Base-by-base conservation (phyloP, 2,797 vertebrate genomes). In the Parambassis ranga region DNA sequence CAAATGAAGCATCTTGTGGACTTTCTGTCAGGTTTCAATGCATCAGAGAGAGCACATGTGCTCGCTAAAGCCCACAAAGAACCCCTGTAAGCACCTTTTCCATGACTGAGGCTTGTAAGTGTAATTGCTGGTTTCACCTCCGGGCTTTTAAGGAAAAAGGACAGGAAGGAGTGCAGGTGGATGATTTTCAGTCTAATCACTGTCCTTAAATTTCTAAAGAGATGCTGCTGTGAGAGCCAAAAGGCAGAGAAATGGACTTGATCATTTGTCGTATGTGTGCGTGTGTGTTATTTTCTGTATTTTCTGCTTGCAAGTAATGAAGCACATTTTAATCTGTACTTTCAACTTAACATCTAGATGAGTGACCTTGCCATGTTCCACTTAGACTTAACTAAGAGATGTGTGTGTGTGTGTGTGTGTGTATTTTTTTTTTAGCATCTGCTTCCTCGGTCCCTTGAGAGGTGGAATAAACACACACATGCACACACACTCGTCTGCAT, bases 121-220 rank as follows among this genome's bases (percentile, higher is more conserved):
- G 80, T 82, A 89, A 90, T 89, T 85, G 81, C 75, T 68, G 70
- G 75, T 83, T 88, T 84, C 75, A 84, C 65, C 77, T 59, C 46
- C 52, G 6, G 76, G 75, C 67, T 83, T 81, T 85, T 76, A 81
- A 73, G 64, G 75, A 79, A 80, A 80, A 68, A 64, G 44, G 74
- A 78, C 66, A 82, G 59, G 65, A 72, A 75, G 27, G 49, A 60
- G 52, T 58, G 64, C 39, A 78, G 74, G 80, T 75, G 62, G 72
- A 72, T 68, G 62, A 75, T 79, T 85, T 82, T 76, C 46, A 71
- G 59, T 72, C 60, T 81, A 84, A 88, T 87, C 73, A 76, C 64
- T 61, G 27, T 65, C 72, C 60, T 78, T 77, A 63, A 70, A 82
- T 82, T 68, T 83, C 65, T 48, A 37, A 81, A 77, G 56, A 71